A percentile compares a stretch with the other conserved stretches of the same genome.
These are phyloP conservation scores for Eupithecia tripunctaria DNA, from an alignment of 2,888 invertebrate genomes.

Conservation along the genomic window DNA sequence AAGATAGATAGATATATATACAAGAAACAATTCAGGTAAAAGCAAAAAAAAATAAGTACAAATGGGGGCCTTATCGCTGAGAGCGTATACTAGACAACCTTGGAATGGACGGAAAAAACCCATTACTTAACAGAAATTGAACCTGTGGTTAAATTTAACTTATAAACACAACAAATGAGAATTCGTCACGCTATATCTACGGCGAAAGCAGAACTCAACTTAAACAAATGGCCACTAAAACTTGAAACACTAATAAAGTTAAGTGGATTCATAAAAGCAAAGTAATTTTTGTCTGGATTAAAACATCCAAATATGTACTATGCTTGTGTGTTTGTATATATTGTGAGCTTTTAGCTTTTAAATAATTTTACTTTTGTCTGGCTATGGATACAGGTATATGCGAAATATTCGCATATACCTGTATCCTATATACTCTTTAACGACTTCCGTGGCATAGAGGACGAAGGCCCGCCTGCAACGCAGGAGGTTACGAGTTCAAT, in stretches of 20 bases:
- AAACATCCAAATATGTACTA: not conserved
- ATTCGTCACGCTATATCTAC: not conserved
- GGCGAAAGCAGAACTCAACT: not conserved
- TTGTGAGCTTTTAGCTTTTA: not conserved
- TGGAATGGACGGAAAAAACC: too few relatives aligned
- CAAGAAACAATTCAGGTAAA: too few relatives aligned
- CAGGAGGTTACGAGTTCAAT: too few relatives aligned
- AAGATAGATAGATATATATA: too few relatives aligned
- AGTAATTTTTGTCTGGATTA: slow-evolving; percentile 1
- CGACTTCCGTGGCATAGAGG: too few relatives aligned
- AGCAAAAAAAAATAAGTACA: too few relatives aligned
- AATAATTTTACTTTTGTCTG: not conserved
- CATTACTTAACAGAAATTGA: not conserved
- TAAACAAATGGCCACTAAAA: slow-evolving; percentile 3
- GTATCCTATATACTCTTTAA: too few relatives aligned
- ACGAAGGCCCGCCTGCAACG: too few relatives aligned
- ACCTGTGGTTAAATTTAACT: not conserved
- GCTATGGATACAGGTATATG: too few relatives aligned
- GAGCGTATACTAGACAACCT: too few relatives aligned
- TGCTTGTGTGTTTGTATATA: not conserved
- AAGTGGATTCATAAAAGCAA: not conserved
- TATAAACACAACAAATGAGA: not conserved
- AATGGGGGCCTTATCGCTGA: too few relatives aligned
- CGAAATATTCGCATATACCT: too few relatives aligned
- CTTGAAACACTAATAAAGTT: slow-evolving; percentile 7